phyloP scores from a whole-genome alignment of 2,888 invertebrate genomes.

The Steromphala cineraria region DNA sequence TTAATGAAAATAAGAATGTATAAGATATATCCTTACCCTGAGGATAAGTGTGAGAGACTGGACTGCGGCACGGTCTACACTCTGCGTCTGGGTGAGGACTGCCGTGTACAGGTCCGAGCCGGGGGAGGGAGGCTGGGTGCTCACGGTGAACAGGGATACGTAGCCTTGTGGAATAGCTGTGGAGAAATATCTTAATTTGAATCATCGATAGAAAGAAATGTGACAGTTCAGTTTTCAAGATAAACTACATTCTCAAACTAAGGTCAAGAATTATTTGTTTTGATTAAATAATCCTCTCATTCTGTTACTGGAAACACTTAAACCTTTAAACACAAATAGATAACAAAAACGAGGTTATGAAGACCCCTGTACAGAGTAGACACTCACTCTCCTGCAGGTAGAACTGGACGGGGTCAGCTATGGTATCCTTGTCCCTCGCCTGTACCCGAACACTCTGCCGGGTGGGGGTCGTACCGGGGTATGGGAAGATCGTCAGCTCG shows the following conservation, averaged over 20 bases:
- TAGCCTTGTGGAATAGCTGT: conserved; percentile 48
- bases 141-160: conserved; percentile 35
- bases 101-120: conserved; percentile 40
- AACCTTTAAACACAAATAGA: too few species aligned
- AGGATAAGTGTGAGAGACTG: conserved; percentile 26
- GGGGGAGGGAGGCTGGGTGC: conserved; percentile 1
- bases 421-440: conserved; percentile 54
- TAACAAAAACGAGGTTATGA: too few species aligned
- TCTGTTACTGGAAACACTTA: too few species aligned
- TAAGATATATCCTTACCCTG: conserved; percentile 27
- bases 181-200: conserved; percentile 9
- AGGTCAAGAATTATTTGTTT: too few species aligned
- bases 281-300: too few species aligned
- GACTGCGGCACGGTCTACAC: conserved; percentile 35
- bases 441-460: conserved; percentile 35
- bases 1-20: too few species aligned
- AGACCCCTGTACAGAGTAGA: background rate
- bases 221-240: too few species aligned
- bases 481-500: conserved; percentile 38
- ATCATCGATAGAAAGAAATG: too few species aligned
- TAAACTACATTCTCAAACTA: too few species aligned
- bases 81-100: conserved; percentile 31
- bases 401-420: conserved; percentile 41
- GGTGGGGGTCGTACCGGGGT: conserved; percentile 26
- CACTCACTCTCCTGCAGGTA: conserved; percentile 33